Percentiles rank a stretch among this genome's conserved stretches.
Conservation (phyloP, 2,888 invertebrate species). For the Hirtodrosophila confusa region DNA sequence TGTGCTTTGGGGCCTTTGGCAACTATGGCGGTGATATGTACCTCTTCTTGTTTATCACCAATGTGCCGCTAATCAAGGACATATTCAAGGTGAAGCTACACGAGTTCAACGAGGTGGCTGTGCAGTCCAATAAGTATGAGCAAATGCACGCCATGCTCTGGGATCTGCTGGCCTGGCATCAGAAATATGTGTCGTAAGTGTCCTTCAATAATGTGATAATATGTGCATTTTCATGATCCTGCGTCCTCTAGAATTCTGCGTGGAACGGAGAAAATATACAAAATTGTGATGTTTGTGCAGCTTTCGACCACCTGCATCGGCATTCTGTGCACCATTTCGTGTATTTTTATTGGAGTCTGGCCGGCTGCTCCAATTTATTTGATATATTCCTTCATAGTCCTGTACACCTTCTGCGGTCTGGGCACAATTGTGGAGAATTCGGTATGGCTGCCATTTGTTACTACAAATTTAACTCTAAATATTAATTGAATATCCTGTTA, state of each 20-base stretch:
- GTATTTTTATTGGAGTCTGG: constrained; percentile 64
- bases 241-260: constrained; percentile 39
- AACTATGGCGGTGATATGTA: constrained; percentile 74
- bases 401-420: constrained; percentile 71
- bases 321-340: constrained; percentile 64
- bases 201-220: too few relatives aligned
- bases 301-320: constrained; percentile 43
- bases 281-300: constrained; percentile 61
- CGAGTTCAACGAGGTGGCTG: constrained; percentile 55
- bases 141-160: constrained; percentile 26
- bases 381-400: constrained; percentile 37
- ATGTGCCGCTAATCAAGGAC: constrained; percentile 69
- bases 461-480: fast-evolving
- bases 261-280: constrained; percentile 50
- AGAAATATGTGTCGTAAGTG: constrained; percentile 65
- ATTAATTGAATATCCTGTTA: background rate
- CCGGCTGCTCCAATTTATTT: constrained; percentile 65
- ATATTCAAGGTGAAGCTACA: constrained; percentile 59
- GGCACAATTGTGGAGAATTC: constrained; percentile 71
- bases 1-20: constrained; percentile 63
- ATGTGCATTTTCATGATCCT: background rate
- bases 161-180: constrained; percentile 69
- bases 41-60: constrained; percentile 60
- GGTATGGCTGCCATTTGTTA: constrained; percentile 28
- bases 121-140: constrained; percentile 4